phyloP scores from a whole-genome alignment of 2,888 invertebrate species.

The Dasypolia templi region DNA sequence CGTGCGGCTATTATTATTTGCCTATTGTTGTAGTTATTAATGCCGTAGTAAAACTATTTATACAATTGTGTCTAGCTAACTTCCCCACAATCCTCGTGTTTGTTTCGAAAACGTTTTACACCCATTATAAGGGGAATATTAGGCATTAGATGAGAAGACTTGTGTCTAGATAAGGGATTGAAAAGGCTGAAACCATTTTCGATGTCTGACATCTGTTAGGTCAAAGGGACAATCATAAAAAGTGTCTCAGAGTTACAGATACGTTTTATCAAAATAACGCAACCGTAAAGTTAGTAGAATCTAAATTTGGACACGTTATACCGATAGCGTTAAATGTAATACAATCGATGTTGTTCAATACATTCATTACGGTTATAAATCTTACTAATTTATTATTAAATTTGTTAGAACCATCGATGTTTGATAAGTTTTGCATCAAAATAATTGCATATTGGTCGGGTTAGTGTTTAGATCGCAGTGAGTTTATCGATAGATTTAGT shows the following conservation, averaged over 20 bases:
- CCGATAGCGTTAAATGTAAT: slow-evolving; percentile 4
- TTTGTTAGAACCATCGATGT: slow-evolving; percentile 4
- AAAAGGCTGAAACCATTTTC: slow-evolving; percentile 6
- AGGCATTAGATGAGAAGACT: slow-evolving; percentile 13
- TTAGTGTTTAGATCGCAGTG: slow-evolving; percentile 3
- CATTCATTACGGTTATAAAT: slow-evolving; percentile 2
- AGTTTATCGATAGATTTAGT: slow-evolving; percentile 12
- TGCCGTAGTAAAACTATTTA: neutral
- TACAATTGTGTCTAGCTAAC: neutral
- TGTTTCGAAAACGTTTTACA: slow-evolving; percentile 2
- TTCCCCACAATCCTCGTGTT: neutral
- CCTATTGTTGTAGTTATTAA: no score
- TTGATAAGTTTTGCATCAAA: slow-evolving; percentile 10
- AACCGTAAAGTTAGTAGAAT: slow-evolving; percentile 6
- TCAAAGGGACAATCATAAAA: slow-evolving; percentile 20
- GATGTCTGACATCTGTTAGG: neutral
- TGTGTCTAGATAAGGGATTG: slow-evolving; percentile 38
- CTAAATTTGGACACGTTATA: slow-evolving; percentile 13
- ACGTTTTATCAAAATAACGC: slow-evolving; percentile 23
- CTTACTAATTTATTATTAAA: slow-evolving; percentile 4
- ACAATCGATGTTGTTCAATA: slow-evolving; percentile 11
- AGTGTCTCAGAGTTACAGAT: neutral
- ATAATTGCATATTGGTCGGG: slow-evolving; percentile 39
- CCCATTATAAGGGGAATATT: slow-evolving; percentile 14
- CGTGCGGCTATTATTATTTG: no score